Evolutionary conservation across 2,113 vertebrate genomes (phyloP), one percentile per base, ranked within the genome.

Genomic region (Tenebrosternarchus preto): DNA sequence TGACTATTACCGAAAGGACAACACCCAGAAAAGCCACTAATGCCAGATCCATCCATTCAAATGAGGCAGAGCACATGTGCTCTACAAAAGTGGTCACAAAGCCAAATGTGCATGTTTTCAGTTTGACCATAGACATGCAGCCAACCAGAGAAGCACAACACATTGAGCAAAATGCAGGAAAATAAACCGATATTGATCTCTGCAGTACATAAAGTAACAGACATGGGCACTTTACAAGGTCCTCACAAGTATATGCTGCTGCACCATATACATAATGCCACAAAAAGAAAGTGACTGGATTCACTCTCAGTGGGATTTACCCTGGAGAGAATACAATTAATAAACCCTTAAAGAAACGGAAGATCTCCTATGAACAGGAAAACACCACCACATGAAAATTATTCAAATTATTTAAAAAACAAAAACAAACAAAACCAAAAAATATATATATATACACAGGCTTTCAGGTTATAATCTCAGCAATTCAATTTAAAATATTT

Each of bases 361-460:
- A n/a, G 33, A 39, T 36, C 36, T 67, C 15, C 22, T 29, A 67
- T 22, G 67, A 53, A 64, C 61, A 73, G 50, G 74, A 24, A 27
- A 46, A 20, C 71, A 67, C 72, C 79, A 80, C 64, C 71, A 27
- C 27, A 67, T 43, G 61, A 73, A 73, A 67, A 66, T n/a, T 67
- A 20, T 20, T 72, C 53, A 64, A 22, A 27, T 11, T 3, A 55
- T 57, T 20, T 4, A 60, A 31, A 63, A 72, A 71, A 59, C 39
- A 69, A 56, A 67, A 73, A 71, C 39, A 70, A 25, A 2, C 8
- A 43, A 43, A 43, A 43, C n/a, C n/a, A n/a, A n/a, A n/a, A n/a
- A n/a, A n/a, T n/a, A n/a, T n/a, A n/a, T n/a, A n/a, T n/a, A 2
- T 43, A 43, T 50, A 67, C 73, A 84, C 79, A 78, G 78, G 66